Evolutionary conservation across 2,888 invertebrate species (phyloP).

Genomic region (Elysia crispata): DNA sequence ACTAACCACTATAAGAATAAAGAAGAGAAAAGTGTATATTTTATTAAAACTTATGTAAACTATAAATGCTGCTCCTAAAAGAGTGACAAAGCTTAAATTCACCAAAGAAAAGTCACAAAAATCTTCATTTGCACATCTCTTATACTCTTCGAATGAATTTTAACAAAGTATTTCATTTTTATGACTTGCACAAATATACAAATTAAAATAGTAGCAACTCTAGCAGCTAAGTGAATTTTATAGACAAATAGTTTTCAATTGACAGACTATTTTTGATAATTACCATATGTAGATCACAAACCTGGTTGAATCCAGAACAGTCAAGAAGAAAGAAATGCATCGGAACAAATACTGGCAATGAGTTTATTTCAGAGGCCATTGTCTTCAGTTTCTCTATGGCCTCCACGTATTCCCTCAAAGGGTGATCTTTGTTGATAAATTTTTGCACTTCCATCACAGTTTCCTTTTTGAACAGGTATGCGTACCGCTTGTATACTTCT

Average conservation of each 20-base stretch:
- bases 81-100: no score
- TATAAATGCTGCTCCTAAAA: no score
- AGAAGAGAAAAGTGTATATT: not conserved
- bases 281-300: conserved; percentile 42
- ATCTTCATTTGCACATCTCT: no score
- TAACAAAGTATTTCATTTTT: no score
- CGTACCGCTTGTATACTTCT: conserved; percentile 70
- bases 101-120: no score
- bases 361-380: conserved; percentile 69
- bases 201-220: no score
- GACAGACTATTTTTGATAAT: not conserved
- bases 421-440: conserved; percentile 70
- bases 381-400: conserved; percentile 74
- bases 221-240: no score
- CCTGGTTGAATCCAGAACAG: conserved; percentile 73
- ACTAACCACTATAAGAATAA: conserved; percentile 68
- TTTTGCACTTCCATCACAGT: conserved; percentile 69
- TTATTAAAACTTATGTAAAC: not conserved
- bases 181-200: no score
- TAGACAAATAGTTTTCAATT: no score
- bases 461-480: conserved; percentile 69
- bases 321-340: conserved; percentile 76
- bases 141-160: no score
- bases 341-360: conserved; percentile 73
- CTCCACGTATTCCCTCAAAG: conserved; percentile 71